Evolutionary conservation across 2,113 vertebrate species (phyloP), one percentile per base, ranked within the genome.

Genomic region (Tretioscincus oriximinensis): DNA sequence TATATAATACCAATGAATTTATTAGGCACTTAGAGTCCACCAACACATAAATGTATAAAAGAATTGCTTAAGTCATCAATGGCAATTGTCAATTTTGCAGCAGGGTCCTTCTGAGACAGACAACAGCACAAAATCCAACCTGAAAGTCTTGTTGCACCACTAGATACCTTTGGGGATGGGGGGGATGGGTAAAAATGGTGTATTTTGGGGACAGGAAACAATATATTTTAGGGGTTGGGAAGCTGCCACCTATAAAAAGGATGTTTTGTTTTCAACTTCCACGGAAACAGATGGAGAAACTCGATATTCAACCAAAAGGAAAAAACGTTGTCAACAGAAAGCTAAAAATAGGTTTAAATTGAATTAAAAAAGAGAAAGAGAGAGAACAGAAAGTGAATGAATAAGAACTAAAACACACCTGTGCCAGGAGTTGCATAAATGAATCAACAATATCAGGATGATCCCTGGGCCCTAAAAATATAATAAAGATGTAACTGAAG

Each of bases 401-500:
- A 99, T 99, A 99, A 99, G 97, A 97, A 99, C 98, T 97, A 99
- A 99, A 99, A 99, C 98, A 99, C 98, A 99, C 98, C 98, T 99
- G 98, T 99, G 98, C 98, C 98, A 99, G 98, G 98, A 99, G 98
- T 99, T 99, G 98, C 98, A 99, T 99, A 99, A 99, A 99, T 99
- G 98, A 99, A 99, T 99, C 98, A 99, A 99, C 98, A 99, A 99
- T 99, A 99, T 99, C 98, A 99, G 98, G 98, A 99, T 99, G 98
- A 99, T 99, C 97, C 98, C 98, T 99, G 98, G 98, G 98, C 97
- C 98, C 98, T 99, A 99, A 99, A 90, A 99, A 99, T 99, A 99
- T 99, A 99, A 99, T 99, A 99, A 99, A 99, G 98, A 99, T 99
- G 98, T 99, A 99, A 99, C 98, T 99, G 98, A 99, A 99, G 96